Evolutionary conservation across 1,140 invertebrate species (phyloP).

Genomic region (Cotesia vestalis): DNA sequence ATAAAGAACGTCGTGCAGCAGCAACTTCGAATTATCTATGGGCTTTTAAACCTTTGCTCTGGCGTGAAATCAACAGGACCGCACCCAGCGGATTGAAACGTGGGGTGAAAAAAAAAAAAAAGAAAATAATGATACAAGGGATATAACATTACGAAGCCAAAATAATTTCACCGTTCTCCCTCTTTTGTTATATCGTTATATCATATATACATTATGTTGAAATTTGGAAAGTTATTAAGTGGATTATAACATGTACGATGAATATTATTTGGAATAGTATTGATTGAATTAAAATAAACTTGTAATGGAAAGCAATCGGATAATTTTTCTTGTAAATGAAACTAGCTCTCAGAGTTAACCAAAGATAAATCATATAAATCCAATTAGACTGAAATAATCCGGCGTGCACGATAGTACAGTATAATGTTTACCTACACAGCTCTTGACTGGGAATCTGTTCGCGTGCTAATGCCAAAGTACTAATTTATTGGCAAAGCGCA

Average conservation of each 20-base stretch:
- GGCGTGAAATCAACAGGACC: slow-evolving; percentile 58
- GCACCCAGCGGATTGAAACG: slow-evolving; percentile 45
- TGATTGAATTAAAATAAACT: not conserved
- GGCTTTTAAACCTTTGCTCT: slow-evolving; percentile 56
- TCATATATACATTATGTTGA: too few relatives aligned
- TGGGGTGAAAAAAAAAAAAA: slow-evolving; percentile 14
- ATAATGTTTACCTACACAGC: slow-evolving; percentile 42
- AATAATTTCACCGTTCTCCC: not conserved
- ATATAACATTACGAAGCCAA: slow-evolving; percentile 7
- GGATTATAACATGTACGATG: too few relatives aligned
- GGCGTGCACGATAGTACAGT: slow-evolving; percentile 49
- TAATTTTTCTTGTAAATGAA: not conserved
- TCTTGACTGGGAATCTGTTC: slow-evolving; percentile 37
- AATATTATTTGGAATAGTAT: too few relatives aligned
- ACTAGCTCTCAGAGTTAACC: slow-evolving; percentile 3
- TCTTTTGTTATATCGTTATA: too few relatives aligned
- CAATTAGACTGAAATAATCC: slow-evolving; percentile 65
- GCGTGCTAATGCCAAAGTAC: slow-evolving; percentile 58
- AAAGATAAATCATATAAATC: slow-evolving; percentile 61
- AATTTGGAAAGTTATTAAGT: too few relatives aligned
- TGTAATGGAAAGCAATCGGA: not conserved
- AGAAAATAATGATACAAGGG: slow-evolving; percentile 20
- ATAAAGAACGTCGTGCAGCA: slow-evolving; percentile 19
- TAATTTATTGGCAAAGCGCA: slow-evolving; percentile 54
- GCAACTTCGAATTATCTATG: slow-evolving; percentile 54